phyloP scores from a whole-genome alignment of 1,140 invertebrate genomes.

The Epicauta chinensis region DNA sequence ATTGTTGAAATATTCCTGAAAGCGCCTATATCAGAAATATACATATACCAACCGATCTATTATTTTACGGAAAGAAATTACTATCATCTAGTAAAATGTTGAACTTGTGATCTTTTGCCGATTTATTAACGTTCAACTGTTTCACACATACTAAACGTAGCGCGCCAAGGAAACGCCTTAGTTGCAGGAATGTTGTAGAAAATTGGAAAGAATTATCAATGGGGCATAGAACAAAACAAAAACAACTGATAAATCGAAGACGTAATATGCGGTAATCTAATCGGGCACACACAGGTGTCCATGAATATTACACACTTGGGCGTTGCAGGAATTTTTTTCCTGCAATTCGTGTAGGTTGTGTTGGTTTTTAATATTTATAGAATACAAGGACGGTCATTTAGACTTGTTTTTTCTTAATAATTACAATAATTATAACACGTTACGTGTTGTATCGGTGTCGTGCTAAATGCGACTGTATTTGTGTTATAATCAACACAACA shows the following conservation, averaged over 20 bases:
- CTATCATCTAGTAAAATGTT: background rate
- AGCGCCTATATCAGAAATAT: too few relatives aligned
- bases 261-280: slow-evolving; percentile 31
- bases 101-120: slow-evolving; percentile 20
- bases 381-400: slow-evolving; percentile 23
- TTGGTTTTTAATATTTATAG: slow-evolving; percentile 20
- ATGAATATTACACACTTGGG: slow-evolving; percentile 28
- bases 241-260: slow-evolving; percentile 23
- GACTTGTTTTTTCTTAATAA: background rate
- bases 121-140: slow-evolving; percentile 22
- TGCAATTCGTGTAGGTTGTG: slow-evolving; percentile 19
- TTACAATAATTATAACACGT: too few relatives aligned
- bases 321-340: slow-evolving; percentile 22
- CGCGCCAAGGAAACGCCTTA: slow-evolving; percentile 14
- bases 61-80: too few relatives aligned
- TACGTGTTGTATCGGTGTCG: too few relatives aligned
- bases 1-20: slow-evolving; percentile 3
- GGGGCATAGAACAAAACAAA: too few relatives aligned
- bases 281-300: slow-evolving; percentile 32
- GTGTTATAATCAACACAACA: too few relatives aligned
- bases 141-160: background rate
- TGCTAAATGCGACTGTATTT: too few relatives aligned
- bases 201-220: too few relatives aligned
- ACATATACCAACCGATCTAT: too few relatives aligned
- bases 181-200: slow-evolving; percentile 21